Evolutionary conservation across 2,113 vertebrate species (phyloP), one percentile per base, ranked within the genome.

Genomic region (Emberiza fucata): DNA sequence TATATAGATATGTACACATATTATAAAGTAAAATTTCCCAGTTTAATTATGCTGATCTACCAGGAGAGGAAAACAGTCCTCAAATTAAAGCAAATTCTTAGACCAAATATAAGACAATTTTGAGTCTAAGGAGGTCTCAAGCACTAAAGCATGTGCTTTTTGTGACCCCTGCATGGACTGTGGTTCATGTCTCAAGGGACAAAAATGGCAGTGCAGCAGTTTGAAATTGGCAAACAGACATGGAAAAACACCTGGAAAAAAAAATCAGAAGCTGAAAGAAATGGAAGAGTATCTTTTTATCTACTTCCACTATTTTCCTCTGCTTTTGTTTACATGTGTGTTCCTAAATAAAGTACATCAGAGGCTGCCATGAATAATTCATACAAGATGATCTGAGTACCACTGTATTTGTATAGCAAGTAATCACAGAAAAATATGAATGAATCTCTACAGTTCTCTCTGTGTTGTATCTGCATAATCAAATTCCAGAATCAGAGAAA

Each of bases 401-500:
- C 53, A 91, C 33, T 44, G 7, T 45, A 76, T 85, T 87, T 85
- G 17, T 69, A 51, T 37, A 56, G 15, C 33, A 85, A 86, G 8
- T 45, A 85, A 87, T 51, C 27, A 56, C 29, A 76, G 22, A 86
- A 94, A 88, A 80, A 77, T 45, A 72, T 45, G 25, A 92, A 80
- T 86, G 2, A 77, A 57, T 8, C 17, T 76, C 31, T 72, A 45
- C 40, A 77, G 22, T 37, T 82, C 19, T 22, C 28, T 71, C 3
- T 78, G 9, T 79, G 8, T 56, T 79, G 10, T 51, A 40, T 51
- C 14, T 93, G n/a, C 56, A 60, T 57, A 88, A 85, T 72, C 14
- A 90, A 77, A 88, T 90, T 60, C 15, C 9, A 29, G 50, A 72
- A 92, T 85, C 79, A 90, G 37, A 77, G 33, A 90, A 94, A 94